phyloP scores from a whole-genome alignment of 2,888 invertebrate genomes.

The Cartodere bifasciata region DNA sequence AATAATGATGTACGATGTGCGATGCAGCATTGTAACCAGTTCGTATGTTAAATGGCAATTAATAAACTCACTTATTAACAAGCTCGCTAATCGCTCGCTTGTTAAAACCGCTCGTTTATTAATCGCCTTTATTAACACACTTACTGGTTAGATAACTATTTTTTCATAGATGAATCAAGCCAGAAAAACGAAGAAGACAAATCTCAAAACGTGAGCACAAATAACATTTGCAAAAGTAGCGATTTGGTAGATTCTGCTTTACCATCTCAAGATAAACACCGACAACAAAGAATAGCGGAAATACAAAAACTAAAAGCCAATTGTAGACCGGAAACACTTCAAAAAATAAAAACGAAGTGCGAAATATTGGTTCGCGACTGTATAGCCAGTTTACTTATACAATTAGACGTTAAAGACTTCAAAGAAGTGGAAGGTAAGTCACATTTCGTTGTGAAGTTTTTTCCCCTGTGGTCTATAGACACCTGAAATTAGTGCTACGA shows the following conservation, averaged over 20 bases:
- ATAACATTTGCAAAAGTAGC: constrained; percentile 43
- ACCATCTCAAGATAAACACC: constrained; percentile 52
- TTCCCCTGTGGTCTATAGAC: no score
- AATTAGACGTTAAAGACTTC: constrained; percentile 71
- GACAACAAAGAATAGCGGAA: constrained; percentile 53
- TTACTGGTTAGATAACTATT: no score
- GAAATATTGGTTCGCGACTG: constrained; percentile 66
- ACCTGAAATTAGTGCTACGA: no score
- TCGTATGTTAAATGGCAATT: no score
- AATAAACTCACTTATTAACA: no score
- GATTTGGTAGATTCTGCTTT: constrained; percentile 58
- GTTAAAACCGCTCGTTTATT: no score
- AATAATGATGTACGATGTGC: no score
- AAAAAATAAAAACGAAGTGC: constrained; percentile 47
- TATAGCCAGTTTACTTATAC: constrained; percentile 66
- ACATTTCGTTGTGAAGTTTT: no score
- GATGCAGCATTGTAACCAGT: no score
- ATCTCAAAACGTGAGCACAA: constrained; percentile 27
- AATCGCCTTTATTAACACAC: no score
- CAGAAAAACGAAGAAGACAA: constrained; percentile 28
- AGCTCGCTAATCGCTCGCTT: no score
- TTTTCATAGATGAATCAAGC: no score
- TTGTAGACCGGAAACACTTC: constrained; percentile 67
- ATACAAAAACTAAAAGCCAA: constrained; percentile 62
- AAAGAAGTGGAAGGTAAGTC: constrained; percentile 72